Percentiles rank a stretch among this genome's conserved stretches.
phyloP scores from a whole-genome alignment of 2,113 vertebrate genomes.

The Oryzias melastigma region DNA sequence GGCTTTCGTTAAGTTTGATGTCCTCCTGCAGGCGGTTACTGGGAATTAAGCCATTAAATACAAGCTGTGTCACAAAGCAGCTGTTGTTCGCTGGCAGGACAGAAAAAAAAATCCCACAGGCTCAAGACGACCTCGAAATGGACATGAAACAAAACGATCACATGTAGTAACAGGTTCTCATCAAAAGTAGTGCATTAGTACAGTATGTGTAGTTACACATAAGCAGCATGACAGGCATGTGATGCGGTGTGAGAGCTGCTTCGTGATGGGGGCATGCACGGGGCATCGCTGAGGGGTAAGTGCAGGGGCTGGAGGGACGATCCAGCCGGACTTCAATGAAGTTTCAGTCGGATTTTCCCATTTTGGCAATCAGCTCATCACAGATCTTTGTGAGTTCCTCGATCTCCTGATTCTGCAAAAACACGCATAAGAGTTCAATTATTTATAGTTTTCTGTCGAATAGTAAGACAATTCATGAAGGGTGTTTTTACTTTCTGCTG shows the following conservation, averaged over 20 bases:
- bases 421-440: conserved; percentile 4
- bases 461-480: not conserved
- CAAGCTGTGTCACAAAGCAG: conserved; percentile 33
- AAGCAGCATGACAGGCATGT: conserved; percentile 35
- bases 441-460: not conserved
- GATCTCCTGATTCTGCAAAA: conserved; percentile 91
- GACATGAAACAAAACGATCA: conserved; percentile 33
- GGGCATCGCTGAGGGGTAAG: conserved; percentile 9
- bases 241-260: conserved; percentile 20
- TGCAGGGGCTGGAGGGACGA: conserved; percentile 17
- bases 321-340: conserved; percentile 18
- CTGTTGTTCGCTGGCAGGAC: conserved; percentile 32
- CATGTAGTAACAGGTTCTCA: conserved; percentile 13
- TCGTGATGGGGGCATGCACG: conserved; percentile 44
- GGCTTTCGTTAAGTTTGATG: conserved; percentile 30
- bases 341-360: conserved; percentile 86
- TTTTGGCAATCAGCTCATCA: conserved; percentile 95
- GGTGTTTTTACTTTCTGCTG: conserved; percentile 87
- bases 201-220: conserved; percentile 36
- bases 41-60: conserved; percentile 44
- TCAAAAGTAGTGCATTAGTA: conserved; percentile 49
- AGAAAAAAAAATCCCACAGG: conserved; percentile 8
- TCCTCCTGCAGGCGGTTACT: conserved; percentile 30
- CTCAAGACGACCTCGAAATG: conserved; percentile 12
- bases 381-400: conserved; percentile 99